Conservation (phyloP, 2,888 invertebrate genomes). For the Diadegma fenestrale region DNA sequence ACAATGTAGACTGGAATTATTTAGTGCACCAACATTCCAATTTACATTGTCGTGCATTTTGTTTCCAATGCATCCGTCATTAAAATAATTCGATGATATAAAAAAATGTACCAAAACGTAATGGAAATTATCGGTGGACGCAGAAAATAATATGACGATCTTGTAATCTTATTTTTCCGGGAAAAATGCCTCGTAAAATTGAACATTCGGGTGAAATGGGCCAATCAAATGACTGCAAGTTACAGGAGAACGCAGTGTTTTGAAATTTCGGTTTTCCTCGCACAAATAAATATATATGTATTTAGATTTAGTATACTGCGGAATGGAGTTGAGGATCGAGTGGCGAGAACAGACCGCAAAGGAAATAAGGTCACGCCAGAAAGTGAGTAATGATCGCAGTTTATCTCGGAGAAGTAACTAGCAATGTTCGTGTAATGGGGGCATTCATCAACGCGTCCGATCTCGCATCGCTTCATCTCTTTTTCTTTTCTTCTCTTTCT, state of each 20-base stretch:
- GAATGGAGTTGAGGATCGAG: conserved; percentile 60
- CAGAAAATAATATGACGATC: conserved; percentile 38
- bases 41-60: not conserved
- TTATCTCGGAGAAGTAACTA: conserved; percentile 84
- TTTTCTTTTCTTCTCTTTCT: conserved; percentile 17
- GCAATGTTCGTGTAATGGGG: conserved; percentile 84
- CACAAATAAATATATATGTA: not conserved
- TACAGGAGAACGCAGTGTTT: not conserved
- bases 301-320: conserved; percentile 15
- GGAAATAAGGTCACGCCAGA: conserved; percentile 83
- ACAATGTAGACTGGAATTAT: not conserved
- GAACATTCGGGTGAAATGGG: not conserved
- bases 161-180: not conserved
- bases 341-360: conserved; percentile 71
- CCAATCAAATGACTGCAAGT: not conserved
- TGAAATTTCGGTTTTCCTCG: not conserved
- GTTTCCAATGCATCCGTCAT: not conserved
- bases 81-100: not conserved
- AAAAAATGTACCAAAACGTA: too few relatives aligned
- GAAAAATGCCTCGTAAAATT: not conserved
- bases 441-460: conserved; percentile 83
- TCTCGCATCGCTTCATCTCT: conserved; percentile 79
- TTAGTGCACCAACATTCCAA: not conserved
- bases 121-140: conserved; percentile 29
- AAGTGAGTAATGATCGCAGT: conserved; percentile 84